Evolutionary conservation across 2,888 invertebrate genomes (phyloP).

Genomic region (Parnassius mnemosyne): DNA sequence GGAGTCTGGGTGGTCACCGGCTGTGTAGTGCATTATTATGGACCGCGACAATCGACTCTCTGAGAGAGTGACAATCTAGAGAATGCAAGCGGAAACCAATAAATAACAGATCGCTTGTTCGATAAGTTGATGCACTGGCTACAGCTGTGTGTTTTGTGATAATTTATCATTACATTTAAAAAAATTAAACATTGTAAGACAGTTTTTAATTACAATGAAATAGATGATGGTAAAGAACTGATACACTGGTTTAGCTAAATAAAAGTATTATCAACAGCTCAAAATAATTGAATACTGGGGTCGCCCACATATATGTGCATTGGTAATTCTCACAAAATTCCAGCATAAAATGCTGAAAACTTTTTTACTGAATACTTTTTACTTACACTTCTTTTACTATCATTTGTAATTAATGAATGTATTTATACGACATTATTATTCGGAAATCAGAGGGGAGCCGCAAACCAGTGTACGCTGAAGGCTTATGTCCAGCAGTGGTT

Average conservation of each 20-base stretch:
- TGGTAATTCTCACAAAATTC: no score
- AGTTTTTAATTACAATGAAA: no score
- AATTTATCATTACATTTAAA: neutral
- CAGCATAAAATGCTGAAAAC: no score
- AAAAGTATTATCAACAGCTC: no score
- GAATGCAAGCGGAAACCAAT: constrained; percentile 49
- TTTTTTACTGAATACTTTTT: no score
- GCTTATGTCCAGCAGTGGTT: neutral
- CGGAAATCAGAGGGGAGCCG: neutral
- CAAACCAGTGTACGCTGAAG: neutral
- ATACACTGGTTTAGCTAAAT: no score
- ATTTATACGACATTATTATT: neutral
- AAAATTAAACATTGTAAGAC: no score
- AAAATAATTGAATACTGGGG: no score
- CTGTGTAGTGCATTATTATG: constrained; percentile 42
- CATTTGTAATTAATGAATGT: no score
- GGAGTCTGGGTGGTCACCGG: constrained; percentile 61
- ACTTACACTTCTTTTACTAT: no score
- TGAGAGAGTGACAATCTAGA: constrained; percentile 51
- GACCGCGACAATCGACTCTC: constrained; percentile 52
- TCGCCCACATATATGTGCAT: no score
- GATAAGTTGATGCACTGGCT: constrained; percentile 4
- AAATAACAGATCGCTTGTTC: constrained; percentile 24
- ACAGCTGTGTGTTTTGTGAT: constrained; percentile 3
- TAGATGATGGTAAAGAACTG: no score